Evolutionary conservation across 2,888 invertebrate species (phyloP), one percentile per base, ranked within the genome.

Genomic region (Callimorpha dominula): DNA sequence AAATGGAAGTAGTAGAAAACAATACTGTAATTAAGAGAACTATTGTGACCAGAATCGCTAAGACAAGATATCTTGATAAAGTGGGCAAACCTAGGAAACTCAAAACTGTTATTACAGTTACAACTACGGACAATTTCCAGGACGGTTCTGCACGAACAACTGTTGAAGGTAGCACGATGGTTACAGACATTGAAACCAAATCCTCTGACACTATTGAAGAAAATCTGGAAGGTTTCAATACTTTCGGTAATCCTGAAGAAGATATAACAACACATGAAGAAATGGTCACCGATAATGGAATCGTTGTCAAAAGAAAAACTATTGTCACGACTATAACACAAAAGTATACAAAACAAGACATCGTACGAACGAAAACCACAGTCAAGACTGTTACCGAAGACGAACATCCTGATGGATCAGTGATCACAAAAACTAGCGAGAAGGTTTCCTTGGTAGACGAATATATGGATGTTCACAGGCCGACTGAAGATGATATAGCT

Each of bases 121-220:
- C 92, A 11, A 94, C 92, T 3, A 90, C 91, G 9, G 95, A 95
- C 77, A 84, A 85, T 67, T 94, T 93, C 77, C 95, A 94, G 65
- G 94, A 95, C 84, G 86, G 87, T 3, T 85, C 89, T 84, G 90
- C 77, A 7, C 72, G 70, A 50, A 84, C 78, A 7, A 72, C 87
- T 66, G 86, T 89, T 63, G 92, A 92, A 76, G 88, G 88, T 42
- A 91, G 88, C 71, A 89, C 90, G 43, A 85, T 88, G 65, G 80
- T 93, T 54, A 86, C 86, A 49, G 90, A 92, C 74, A 84, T 91
- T 60, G 85, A 81, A 72, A 84, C 54, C 87, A 90, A 85, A 85
- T 80, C 66, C 14, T 54, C 68, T 0, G 83, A 87, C 50, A 65
- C 72, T 62, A 79, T 83, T 7, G 85, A 89, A 54, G 87, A 87